phyloP scores from a whole-genome alignment of 2,888 invertebrate genomes.

The Fragum sueziense region DNA sequence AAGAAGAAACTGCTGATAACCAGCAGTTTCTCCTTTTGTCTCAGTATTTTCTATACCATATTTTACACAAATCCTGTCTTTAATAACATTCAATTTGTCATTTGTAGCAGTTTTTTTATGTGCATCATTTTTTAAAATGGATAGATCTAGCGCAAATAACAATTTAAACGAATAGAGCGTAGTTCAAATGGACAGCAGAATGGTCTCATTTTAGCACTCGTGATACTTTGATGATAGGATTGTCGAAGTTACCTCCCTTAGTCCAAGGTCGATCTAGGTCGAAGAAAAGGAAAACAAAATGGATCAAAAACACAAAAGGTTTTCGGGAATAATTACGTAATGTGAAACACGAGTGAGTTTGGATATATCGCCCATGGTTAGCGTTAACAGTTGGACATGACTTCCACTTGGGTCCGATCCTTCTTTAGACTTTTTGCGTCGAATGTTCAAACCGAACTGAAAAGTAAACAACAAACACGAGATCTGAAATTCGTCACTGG shows the following conservation, averaged over 20 bases:
- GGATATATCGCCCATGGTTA: not conserved
- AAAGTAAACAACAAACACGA: constrained; percentile 74
- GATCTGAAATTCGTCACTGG: constrained; percentile 87
- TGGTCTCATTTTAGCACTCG: not conserved
- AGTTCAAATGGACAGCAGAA: too few species aligned
- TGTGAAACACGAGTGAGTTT: not conserved
- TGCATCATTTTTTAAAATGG: too few species aligned
- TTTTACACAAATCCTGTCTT: too few species aligned
- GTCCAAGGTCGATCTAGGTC: constrained; percentile 68
- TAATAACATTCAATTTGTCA: too few species aligned
- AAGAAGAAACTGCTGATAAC: too few species aligned
- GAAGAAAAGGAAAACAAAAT: constrained; percentile 70
- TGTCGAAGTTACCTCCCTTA: constrained; percentile 52
- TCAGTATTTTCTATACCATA: too few species aligned
- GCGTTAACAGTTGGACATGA: constrained; percentile 17
- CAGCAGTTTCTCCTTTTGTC: too few species aligned
- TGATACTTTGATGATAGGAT: not conserved
- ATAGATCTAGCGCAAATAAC: too few species aligned
- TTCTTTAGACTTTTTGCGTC: constrained; percentile 55
- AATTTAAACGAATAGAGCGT: too few species aligned
- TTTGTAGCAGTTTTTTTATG: too few species aligned
- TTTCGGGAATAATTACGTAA: constrained; percentile 14
- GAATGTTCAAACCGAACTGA: constrained; percentile 54
- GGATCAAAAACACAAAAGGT: constrained; percentile 52
- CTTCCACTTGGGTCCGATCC: constrained; percentile 32